These are phyloP conservation scores for Asobara japonica DNA, from an alignment of 1,140 invertebrate genomes.

Conservation along the genomic window DNA sequence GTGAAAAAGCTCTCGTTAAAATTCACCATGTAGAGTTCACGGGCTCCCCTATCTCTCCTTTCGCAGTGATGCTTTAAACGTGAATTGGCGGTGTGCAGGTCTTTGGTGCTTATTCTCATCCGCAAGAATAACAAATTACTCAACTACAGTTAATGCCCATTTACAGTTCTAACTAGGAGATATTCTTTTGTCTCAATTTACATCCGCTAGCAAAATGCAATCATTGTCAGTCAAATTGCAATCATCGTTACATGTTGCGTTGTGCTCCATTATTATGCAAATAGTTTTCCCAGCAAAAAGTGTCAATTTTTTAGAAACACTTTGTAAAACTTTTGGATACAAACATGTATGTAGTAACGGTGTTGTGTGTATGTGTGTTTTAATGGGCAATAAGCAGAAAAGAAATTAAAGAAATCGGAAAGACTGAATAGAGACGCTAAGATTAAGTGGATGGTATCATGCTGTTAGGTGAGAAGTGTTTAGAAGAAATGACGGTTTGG, in stretches of 20 bases:
- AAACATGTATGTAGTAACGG: no score
- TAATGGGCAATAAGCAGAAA: no score
- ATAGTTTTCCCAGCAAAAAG: background rate
- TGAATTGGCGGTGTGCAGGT: background rate
- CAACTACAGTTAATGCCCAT: background rate
- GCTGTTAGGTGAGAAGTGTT: no score
- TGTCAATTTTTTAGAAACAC: no score
- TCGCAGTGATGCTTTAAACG: background rate
- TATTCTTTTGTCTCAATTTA: slow-evolving; percentile 18
- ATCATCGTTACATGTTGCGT: background rate
- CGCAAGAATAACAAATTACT: slow-evolving; percentile 13
- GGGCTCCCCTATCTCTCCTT: background rate
- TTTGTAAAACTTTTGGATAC: no score
- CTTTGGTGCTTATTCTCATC: background rate
- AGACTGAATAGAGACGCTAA: no score
- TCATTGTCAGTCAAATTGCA: background rate
- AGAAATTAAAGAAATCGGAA: no score
- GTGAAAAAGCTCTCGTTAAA: slow-evolving; percentile 17
- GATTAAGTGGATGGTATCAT: no score
- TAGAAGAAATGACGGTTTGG: no score
- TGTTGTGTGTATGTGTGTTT: no score
- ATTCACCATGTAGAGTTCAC: slow-evolving; percentile 12
- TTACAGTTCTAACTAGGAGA: background rate
- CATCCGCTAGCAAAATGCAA: background rate
- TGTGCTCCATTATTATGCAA: background rate